These are phyloP conservation scores for Torymus auratus DNA, from an alignment of 2,888 invertebrate genomes.

Conservation along the genomic window DNA sequence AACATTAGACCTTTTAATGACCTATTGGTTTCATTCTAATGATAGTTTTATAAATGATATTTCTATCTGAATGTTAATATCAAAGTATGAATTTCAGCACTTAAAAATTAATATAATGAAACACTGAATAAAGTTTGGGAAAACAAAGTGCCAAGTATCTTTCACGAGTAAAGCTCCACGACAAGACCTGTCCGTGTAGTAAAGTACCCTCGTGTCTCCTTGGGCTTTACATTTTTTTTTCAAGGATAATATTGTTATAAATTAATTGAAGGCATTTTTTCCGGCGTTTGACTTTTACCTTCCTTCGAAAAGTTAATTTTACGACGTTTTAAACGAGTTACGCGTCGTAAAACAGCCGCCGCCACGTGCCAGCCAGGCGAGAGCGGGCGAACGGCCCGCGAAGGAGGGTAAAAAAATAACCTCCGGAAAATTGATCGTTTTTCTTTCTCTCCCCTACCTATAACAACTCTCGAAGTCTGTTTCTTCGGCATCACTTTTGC, in stretches of 20 bases:
- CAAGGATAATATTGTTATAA: slow-evolving; percentile 16
- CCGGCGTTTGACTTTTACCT: slow-evolving; percentile 16
- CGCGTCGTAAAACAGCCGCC: slow-evolving; percentile 38
- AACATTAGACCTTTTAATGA: no score
- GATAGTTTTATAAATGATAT: no score
- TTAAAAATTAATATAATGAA: no score
- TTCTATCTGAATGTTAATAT: no score
- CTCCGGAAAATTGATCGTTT: slow-evolving; percentile 46
- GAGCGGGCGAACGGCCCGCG: no score
- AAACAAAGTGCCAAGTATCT: no score
- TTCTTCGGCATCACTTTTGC: slow-evolving; percentile 35
- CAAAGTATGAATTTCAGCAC: no score
- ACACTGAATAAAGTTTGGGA: no score
- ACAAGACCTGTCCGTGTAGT: neutral
- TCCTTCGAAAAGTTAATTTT: slow-evolving; percentile 45
- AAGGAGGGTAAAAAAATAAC: slow-evolving; percentile 18
- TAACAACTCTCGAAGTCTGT: slow-evolving; percentile 12
- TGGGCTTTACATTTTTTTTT: slow-evolving; percentile 16
- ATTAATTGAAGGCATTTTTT: slow-evolving; percentile 42
- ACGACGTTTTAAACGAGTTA: slow-evolving; percentile 51
- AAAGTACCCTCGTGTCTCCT: neutral
- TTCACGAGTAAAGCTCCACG: no score
- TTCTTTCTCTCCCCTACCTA: no score
- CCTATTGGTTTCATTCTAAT: no score
- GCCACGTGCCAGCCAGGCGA: no score